Evolutionary conservation across 2,797 vertebrate species (phyloP).

Genomic region (Lemur catta): DNA sequence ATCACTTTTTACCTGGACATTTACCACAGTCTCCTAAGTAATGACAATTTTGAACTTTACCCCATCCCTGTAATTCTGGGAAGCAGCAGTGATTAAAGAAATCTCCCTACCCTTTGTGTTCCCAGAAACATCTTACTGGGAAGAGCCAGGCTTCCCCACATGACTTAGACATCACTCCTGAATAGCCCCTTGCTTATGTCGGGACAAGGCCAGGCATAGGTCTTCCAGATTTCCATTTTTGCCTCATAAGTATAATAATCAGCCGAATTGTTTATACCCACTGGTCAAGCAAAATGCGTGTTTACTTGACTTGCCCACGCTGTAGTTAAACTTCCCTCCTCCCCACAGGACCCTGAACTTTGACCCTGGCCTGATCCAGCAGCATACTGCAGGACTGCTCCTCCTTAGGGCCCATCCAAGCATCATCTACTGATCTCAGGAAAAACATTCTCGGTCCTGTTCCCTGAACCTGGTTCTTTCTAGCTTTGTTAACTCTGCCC

Average conservation of each 20-base stretch:
- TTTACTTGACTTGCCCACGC: background rate
- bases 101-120: background rate
- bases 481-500: background rate
- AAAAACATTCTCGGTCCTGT: background rate
- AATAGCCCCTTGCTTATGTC: background rate
- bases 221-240: background rate
- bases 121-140: background rate
- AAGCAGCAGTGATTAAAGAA: background rate
- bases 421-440: background rate
- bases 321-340: background rate
- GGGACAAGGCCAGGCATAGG: background rate
- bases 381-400: background rate
- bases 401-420: background rate
- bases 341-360: background rate
- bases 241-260: background rate
- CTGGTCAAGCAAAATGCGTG: background rate
- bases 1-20: background rate
- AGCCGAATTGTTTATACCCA: background rate
- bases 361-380: background rate
- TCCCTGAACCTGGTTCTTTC: background rate
- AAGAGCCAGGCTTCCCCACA: background rate
- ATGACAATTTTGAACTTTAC: background rate
- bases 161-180: background rate
- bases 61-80: background rate
- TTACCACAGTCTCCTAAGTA: background rate